These are phyloP conservation scores for Sarcophaga caerulescens DNA, from an alignment of 2,888 invertebrate species.

Conservation along the genomic window DNA sequence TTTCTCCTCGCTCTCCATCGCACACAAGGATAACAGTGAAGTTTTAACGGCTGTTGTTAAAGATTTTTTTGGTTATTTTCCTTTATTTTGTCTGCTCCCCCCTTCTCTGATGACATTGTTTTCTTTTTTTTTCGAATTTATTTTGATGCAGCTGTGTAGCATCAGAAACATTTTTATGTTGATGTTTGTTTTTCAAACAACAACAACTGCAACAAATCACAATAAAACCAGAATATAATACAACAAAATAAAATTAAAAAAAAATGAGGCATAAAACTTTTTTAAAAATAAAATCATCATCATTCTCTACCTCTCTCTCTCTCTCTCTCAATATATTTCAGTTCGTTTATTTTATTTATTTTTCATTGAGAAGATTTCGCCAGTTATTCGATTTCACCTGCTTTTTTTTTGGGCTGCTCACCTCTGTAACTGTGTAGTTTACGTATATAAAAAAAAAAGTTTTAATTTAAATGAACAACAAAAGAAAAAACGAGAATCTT, in stretches of 20 bases:
- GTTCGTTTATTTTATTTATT: too few relatives aligned
- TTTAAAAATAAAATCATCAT: too few relatives aligned
- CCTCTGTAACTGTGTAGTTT: neutral
- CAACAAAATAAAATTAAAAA: neutral
- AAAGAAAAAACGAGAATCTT: too few relatives aligned
- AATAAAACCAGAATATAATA: neutral
- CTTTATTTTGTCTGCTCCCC: too few relatives aligned
- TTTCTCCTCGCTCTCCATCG: neutral
- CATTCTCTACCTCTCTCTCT: too few relatives aligned
- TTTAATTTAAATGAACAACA: neutral
- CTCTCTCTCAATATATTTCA: too few relatives aligned
- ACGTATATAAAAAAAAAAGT: neutral
- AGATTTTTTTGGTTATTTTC: neutral
- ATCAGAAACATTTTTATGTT: slow-evolving; percentile 42
- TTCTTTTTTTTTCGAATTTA: slow-evolving; percentile 17
- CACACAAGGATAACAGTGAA: neutral
- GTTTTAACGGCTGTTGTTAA: neutral
- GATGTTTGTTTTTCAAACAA: slow-evolving; percentile 12
- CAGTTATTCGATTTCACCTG: neutral
- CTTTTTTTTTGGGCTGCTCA: neutral
- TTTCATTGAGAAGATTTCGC: too few relatives aligned
- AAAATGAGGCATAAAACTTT: neutral
- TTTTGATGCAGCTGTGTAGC: slow-evolving; percentile 21
- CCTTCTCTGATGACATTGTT: neutral
- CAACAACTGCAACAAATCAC: neutral